Conservation (phyloP, 2,113 vertebrate genomes). For the Garra rufa region DNA sequence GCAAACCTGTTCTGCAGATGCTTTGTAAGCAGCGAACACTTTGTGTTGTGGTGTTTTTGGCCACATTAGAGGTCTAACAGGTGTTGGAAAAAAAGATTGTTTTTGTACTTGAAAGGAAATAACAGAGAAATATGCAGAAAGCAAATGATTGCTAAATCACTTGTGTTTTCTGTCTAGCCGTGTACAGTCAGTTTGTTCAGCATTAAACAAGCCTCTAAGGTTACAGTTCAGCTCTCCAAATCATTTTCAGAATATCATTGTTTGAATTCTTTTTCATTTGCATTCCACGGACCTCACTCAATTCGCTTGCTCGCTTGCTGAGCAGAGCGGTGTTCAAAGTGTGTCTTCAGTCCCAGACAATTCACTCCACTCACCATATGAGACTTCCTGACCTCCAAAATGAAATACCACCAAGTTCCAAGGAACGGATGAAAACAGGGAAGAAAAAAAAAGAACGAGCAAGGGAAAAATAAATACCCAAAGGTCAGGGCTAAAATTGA, state of each 20-base stretch:
- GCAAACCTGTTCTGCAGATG: not conserved
- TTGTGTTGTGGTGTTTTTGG: not conserved
- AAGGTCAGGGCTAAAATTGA: constrained; percentile 44
- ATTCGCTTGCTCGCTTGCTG: not conserved
- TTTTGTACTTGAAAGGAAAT: constrained; percentile 24
- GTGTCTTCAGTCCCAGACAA: constrained; percentile 11
- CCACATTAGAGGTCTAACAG: constrained; percentile 21
- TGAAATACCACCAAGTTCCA: constrained; percentile 31
- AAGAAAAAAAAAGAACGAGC: constrained; percentile 22
- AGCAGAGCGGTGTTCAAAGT: not conserved
- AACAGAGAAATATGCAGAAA: constrained; percentile 51
- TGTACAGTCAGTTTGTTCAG: constrained; percentile 70
- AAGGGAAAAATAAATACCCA: constrained; percentile 50
- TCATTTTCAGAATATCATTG: not conserved
- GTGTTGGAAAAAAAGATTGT: constrained; percentile 49
- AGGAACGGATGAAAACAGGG: not conserved
- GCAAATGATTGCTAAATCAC: constrained; percentile 76
- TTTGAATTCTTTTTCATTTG: constrained; percentile 33
- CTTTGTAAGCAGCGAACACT: not conserved
- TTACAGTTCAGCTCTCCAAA: constrained; percentile 68
- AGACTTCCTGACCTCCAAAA: constrained; percentile 50
- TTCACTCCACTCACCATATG: constrained; percentile 29
- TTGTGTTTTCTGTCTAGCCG: constrained; percentile 73
- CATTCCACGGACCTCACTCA: constrained; percentile 43
- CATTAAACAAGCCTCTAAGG: constrained; percentile 70